These are phyloP conservation scores for Orientallactaga sibirica DNA, from an alignment of 2,797 vertebrate species.

Conservation along the genomic window DNA sequence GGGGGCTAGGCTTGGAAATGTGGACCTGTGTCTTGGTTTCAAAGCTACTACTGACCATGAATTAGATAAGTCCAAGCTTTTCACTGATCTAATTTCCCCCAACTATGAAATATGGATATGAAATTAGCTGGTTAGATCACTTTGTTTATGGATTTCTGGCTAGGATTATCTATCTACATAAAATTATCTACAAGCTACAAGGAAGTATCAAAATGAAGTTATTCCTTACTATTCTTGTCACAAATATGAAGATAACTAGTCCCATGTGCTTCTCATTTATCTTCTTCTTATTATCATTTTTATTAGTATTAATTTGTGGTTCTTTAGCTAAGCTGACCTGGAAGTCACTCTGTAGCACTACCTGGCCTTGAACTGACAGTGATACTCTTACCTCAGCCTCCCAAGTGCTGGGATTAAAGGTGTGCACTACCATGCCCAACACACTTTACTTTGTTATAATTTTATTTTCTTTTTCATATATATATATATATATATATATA, in stretches of 20 bases:
- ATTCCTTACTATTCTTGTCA: constrained; percentile 9
- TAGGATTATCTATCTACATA: constrained; percentile 42
- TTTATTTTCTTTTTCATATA: too few species aligned
- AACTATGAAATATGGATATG: background rate
- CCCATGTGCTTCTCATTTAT: background rate
- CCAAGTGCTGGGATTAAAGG: too few species aligned
- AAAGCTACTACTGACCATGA: background rate
- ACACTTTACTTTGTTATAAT: too few species aligned
- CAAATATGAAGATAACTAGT: background rate
- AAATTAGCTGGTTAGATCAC: background rate
- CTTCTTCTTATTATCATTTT: background rate
- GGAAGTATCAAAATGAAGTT: constrained; percentile 26
- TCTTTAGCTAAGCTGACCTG: too few species aligned
- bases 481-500: too few species aligned
- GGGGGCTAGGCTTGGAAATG: background rate
- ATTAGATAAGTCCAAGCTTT: background rate
- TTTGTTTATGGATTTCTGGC: constrained; percentile 21
- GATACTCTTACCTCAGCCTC: too few species aligned
- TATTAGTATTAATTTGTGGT: background rate
- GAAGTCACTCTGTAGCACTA: too few species aligned
- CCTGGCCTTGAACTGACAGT: too few species aligned
- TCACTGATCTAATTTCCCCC: background rate
- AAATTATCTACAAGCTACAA: constrained; percentile 45
- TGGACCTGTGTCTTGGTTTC: background rate
- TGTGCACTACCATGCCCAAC: too few species aligned